These are phyloP conservation scores for Xanthia togata DNA, from an alignment of 2,888 invertebrate species.

Conservation along the genomic window DNA sequence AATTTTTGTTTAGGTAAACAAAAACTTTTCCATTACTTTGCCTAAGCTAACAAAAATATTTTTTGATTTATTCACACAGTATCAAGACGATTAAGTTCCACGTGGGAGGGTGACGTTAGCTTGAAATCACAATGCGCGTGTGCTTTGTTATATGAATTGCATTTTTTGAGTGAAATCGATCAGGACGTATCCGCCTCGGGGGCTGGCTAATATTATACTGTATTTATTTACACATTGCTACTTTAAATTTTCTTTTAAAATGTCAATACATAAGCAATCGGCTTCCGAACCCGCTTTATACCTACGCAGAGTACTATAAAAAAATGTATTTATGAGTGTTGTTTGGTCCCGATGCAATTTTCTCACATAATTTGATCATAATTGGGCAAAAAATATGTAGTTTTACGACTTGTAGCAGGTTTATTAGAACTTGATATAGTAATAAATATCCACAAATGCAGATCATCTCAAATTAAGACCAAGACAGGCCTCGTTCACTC, in stretches of 20 bases:
- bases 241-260: conserved; percentile 64
- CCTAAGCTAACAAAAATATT: not conserved
- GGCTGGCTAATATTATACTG: conserved; percentile 76
- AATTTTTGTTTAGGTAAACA: not conserved
- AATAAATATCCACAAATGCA: conserved; percentile 41
- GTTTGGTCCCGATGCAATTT: conserved; percentile 2
- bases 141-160: conserved; percentile 87
- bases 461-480: conserved; percentile 50
- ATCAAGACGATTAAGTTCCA: conserved; percentile 74
- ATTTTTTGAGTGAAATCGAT: conserved; percentile 89
- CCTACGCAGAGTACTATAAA: not conserved
- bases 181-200: conserved; percentile 79
- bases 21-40: not conserved
- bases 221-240: conserved; percentile 84
- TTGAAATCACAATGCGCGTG: conserved; percentile 84
- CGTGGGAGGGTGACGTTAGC: conserved; percentile 76
- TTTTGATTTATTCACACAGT: conserved; percentile 63
- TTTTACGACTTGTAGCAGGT: conserved; percentile 5
- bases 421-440: conserved; percentile 24
- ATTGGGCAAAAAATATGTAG: not conserved
- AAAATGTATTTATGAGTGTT: not conserved
- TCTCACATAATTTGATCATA: conserved; percentile 19
- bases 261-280: conserved; percentile 51
- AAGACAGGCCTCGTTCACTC: conserved; percentile 45
- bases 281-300: conserved; percentile 56